Conservation (phyloP, 2,797 vertebrate genomes). For the Anas bernieri region DNA sequence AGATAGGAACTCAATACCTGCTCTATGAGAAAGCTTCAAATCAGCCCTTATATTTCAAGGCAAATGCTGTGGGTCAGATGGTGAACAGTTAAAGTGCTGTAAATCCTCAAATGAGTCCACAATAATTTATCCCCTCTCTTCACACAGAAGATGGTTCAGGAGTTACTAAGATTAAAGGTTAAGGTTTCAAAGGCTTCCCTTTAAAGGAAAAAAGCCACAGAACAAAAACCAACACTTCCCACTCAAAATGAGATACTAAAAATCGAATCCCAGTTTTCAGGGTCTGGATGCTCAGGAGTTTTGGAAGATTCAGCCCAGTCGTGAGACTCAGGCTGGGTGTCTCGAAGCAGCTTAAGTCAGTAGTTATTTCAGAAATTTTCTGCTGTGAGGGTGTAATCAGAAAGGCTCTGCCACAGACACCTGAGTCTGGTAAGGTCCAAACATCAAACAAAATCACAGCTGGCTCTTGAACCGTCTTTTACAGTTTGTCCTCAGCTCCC, state of each 20-base stretch:
- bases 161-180: neutral
- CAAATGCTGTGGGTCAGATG: neutral
- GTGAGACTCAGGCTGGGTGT: accelerated
- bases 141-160: neutral
- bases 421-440: neutral
- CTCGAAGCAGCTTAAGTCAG: neutral
- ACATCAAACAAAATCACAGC: neutral
- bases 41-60: neutral
- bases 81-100: neutral
- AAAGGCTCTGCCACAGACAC: neutral
- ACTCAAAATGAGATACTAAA: neutral
- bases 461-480: neutral
- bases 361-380: neutral
- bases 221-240: neutral
- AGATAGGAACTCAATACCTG: neutral
- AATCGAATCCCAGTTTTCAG: neutral
- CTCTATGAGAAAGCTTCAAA: neutral
- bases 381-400: neutral
- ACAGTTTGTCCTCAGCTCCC: neutral
- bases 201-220: neutral
- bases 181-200: neutral
- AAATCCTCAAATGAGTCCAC: neutral
- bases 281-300: neutral
- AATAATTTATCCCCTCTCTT: conserved; percentile 4
- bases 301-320: neutral